A percentile compares a stretch with the other conserved stretches of the same genome.
Evolutionary conservation across 2,797 vertebrate species (phyloP).

Genomic region (Artibeus jamaicensis): DNA sequence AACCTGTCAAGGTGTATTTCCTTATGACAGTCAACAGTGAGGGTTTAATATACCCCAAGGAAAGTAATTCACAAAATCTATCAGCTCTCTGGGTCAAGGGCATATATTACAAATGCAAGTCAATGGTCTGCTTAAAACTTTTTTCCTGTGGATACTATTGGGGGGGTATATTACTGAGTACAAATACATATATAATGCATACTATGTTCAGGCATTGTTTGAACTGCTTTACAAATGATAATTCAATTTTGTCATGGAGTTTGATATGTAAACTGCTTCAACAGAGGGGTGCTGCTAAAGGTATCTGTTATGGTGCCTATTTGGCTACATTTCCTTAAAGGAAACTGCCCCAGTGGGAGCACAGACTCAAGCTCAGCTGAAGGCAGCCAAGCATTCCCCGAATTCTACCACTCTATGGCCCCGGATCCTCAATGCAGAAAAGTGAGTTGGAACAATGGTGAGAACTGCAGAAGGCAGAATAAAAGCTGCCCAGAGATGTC

Average conservation of each 20-base stretch:
- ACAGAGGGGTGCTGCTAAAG: background rate
- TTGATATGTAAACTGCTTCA: background rate
- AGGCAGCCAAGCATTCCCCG: background rate
- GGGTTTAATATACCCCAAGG: background rate
- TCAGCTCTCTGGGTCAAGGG: background rate
- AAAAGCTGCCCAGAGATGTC: background rate
- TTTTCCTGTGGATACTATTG: background rate
- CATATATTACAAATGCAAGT: slow-evolving; percentile 13
- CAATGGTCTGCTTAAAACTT: background rate
- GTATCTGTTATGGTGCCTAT: background rate
- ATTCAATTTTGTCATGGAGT: background rate
- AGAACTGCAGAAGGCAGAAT: background rate
- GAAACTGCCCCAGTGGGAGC: background rate
- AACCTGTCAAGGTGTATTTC: background rate
- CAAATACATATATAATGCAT: background rate
- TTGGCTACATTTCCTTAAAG: background rate
- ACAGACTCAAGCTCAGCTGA: background rate
- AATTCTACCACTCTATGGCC: background rate
- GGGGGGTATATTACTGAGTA: background rate
- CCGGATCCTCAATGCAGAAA: background rate
- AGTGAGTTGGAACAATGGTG: background rate
- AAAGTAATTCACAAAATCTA: slow-evolving; percentile 17
- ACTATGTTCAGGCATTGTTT: background rate
- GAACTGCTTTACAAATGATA: slow-evolving; percentile 11
- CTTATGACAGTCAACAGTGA: background rate